phyloP scores from a whole-genome alignment of 2,797 vertebrate genomes.

The Hippocampus kuda region DNA sequence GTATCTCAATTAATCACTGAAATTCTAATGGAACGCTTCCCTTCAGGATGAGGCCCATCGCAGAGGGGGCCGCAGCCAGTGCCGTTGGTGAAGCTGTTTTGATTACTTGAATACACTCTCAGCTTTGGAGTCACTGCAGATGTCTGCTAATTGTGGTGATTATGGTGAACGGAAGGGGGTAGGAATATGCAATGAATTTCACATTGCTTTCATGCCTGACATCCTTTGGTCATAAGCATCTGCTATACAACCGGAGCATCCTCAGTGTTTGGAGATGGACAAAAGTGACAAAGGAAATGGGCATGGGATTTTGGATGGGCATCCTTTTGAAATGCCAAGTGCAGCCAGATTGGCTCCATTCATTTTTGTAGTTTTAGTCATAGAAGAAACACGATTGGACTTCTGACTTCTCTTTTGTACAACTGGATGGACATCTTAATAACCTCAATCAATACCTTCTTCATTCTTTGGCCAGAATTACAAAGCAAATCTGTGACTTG shows the following conservation, averaged over 20 bases:
- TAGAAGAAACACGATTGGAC: slow-evolving; percentile 14
- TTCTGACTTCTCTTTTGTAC: slow-evolving; percentile 1
- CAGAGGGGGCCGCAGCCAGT: slow-evolving; percentile 59
- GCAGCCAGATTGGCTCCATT: slow-evolving; percentile 51
- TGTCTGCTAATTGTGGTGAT: slow-evolving; percentile 76
- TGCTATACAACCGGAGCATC: slow-evolving; percentile 60
- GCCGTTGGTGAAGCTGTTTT: slow-evolving; percentile 58
- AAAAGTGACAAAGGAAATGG: slow-evolving; percentile 54
- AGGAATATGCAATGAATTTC: slow-evolving; percentile 71
- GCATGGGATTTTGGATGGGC: slow-evolving; percentile 48
- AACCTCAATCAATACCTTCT: background rate
- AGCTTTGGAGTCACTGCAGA: slow-evolving; percentile 69
- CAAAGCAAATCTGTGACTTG: no score
- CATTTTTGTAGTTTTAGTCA: slow-evolving; percentile 37
- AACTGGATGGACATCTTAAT: background rate
- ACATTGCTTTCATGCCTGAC: slow-evolving; percentile 65
- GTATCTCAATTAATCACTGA: slow-evolving; percentile 64
- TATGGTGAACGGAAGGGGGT: slow-evolving; percentile 67
- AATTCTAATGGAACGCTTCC: slow-evolving; percentile 68
- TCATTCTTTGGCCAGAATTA: background rate
- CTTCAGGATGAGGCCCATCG: slow-evolving; percentile 62
- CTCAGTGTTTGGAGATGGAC: slow-evolving; percentile 53
- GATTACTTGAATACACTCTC: slow-evolving; percentile 64
- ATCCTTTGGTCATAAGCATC: slow-evolving; percentile 63
- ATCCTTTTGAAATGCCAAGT: slow-evolving; percentile 38